phyloP scores from a whole-genome alignment of 1,140 invertebrate species.

The Leguminivora glycinivorella region DNA sequence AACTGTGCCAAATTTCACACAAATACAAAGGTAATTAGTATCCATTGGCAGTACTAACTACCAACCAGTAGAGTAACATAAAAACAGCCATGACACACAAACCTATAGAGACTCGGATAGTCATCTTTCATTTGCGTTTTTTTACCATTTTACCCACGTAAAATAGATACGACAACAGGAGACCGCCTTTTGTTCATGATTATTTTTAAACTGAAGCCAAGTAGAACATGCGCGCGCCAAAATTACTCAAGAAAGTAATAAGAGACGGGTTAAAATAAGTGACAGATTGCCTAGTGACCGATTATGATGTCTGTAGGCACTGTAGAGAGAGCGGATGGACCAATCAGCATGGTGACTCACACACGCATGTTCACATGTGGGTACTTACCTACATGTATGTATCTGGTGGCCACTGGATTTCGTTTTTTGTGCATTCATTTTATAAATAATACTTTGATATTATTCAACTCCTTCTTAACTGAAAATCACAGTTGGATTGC shows the following conservation, averaged over 20 bases:
- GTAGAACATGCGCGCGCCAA: not conserved
- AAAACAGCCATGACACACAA: not conserved
- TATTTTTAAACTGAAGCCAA: not conserved
- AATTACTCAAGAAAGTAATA: not conserved
- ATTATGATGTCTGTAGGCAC: constrained; percentile 56
- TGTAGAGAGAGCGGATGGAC: constrained; percentile 62
- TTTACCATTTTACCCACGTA: not conserved
- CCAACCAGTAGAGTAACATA: not conserved
- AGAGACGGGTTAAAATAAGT: constrained; percentile 17
- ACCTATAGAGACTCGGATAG: constrained; percentile 5
- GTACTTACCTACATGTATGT: not conserved
- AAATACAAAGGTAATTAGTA: constrained; percentile 1
- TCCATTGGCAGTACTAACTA: not conserved
- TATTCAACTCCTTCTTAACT: no score
- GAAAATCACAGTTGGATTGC: no score
- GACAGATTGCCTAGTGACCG: constrained; percentile 42
- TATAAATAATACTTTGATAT: no score
- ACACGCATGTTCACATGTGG: constrained; percentile 33
- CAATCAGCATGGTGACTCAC: constrained; percentile 67
- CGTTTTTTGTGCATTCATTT: not conserved
- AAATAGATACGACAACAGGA: not conserved
- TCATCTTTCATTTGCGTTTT: not conserved
- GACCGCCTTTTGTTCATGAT: not conserved
- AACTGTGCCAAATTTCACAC: not conserved
- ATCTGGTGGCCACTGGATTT: not conserved